Percentiles rank a stretch among this genome's conserved stretches.
Conservation (phyloP, 2,888 invertebrate genomes). For the Sminthurinus aureus region DNA sequence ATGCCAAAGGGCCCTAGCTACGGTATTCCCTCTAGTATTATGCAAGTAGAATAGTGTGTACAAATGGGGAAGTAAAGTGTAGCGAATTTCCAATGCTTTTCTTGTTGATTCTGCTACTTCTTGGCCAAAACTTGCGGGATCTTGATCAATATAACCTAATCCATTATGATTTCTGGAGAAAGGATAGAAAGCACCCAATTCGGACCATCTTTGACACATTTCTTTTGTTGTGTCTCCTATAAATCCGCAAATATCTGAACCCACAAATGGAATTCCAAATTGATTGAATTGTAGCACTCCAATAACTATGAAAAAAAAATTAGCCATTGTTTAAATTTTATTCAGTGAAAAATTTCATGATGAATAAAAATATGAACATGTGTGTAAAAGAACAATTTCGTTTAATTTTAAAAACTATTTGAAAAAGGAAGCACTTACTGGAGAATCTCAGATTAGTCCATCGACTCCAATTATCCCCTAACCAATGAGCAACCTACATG, state of each 20-base stretch:
- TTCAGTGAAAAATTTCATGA: too few species aligned
- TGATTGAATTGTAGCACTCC: slow-evolving; percentile 64
- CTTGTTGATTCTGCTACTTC: slow-evolving; percentile 73
- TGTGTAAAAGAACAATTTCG: too few species aligned
- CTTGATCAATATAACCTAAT: slow-evolving; percentile 70
- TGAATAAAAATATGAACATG: too few species aligned
- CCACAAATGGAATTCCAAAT: slow-evolving; percentile 60
- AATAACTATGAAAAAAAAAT: slow-evolving; percentile 47
- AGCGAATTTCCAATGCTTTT: slow-evolving; percentile 72
- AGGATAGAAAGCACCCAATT: slow-evolving; percentile 66
- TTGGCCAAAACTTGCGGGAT: slow-evolving; percentile 79
- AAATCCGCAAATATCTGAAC: slow-evolving; percentile 61
- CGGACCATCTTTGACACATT: slow-evolving; percentile 66
- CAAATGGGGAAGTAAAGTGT: slow-evolving; percentile 78
- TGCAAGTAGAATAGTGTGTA: slow-evolving; percentile 71
- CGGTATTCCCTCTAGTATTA: slow-evolving; percentile 75
- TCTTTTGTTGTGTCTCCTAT: slow-evolving; percentile 61
- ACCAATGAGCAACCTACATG: slow-evolving; percentile 65
- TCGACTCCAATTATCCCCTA: slow-evolving; percentile 49
- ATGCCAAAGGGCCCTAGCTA: slow-evolving; percentile 74
- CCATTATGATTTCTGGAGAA: slow-evolving; percentile 62
- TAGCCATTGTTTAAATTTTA: too few species aligned
- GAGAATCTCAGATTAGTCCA: slow-evolving; percentile 48
- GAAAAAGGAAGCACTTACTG: background rate
- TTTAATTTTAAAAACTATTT: too few species aligned